phyloP scores from a whole-genome alignment of 2,113 vertebrate species.

The Sterna hirundo region DNA sequence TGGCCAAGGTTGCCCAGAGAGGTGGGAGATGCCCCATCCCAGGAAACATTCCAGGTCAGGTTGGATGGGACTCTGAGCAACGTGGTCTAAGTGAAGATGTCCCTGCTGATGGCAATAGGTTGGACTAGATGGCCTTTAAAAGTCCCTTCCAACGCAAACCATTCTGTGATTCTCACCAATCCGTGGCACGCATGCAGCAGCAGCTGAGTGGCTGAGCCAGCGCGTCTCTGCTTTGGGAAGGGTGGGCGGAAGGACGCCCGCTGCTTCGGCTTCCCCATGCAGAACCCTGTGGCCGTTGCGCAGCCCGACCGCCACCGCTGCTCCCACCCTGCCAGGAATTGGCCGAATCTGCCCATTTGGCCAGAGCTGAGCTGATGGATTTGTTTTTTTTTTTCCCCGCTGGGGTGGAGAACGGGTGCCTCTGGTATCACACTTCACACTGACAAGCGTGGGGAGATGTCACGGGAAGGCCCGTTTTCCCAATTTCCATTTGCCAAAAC shows the following conservation, averaged over 20 bases:
- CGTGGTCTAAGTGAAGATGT: not conserved
- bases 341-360: not conserved
- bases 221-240: not conserved
- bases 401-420: not conserved
- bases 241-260: accelerated
- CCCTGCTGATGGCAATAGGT: accelerated
- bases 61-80: accelerated
- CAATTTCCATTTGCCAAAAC: not conserved
- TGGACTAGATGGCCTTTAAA: not conserved
- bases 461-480: not conserved
- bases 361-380: not conserved
- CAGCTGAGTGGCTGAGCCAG: not conserved
- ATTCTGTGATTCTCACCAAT: not conserved
- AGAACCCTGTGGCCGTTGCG: not conserved
- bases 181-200: accelerated
- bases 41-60: not conserved
- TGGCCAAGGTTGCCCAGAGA: not conserved
- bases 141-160: not conserved
- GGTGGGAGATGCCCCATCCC: not conserved
- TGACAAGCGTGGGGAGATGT: not conserved
- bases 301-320: accelerated
- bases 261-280: not conserved
- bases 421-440: not conserved
- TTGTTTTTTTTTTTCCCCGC: not conserved
- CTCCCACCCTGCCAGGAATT: not conserved